phyloP scores from a whole-genome alignment of 2,888 invertebrate genomes.

The Plebejus melissa region DNA sequence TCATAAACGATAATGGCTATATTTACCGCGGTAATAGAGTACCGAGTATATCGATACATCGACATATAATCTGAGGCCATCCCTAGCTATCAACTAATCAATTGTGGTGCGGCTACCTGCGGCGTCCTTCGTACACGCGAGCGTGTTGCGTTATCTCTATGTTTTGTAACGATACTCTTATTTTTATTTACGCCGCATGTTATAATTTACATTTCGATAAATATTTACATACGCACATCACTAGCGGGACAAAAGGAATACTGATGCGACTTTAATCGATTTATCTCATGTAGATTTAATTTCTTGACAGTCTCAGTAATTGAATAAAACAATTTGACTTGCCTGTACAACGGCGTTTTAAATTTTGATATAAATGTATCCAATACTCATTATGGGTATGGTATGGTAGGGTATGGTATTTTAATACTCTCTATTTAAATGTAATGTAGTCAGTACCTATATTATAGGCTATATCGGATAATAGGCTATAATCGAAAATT shows the following conservation, averaged over 20 bases:
- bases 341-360: not conserved
- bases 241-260: not conserved
- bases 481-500: no score
- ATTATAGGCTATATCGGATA: no score
- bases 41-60: slow-evolving; percentile 18
- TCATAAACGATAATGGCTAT: slow-evolving; percentile 7
- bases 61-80: slow-evolving; percentile 25
- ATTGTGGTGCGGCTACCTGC: slow-evolving; percentile 30
- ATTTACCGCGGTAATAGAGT: slow-evolving; percentile 18
- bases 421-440: no score
- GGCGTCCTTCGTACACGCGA: slow-evolving; percentile 36
- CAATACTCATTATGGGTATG: no score
- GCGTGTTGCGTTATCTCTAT: slow-evolving; percentile 16
- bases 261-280: slow-evolving; percentile 6
- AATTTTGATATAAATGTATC: not conserved
- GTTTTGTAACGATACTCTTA: slow-evolving; percentile 24
- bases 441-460: no score
- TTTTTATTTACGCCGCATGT: slow-evolving; percentile 13
- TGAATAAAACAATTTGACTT: not conserved
- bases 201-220: slow-evolving; percentile 18
- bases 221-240: slow-evolving; percentile 11
- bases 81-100: slow-evolving; percentile 30
- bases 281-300: not conserved
- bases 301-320: not conserved
- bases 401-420: no score